Evolutionary conservation across 2,888 invertebrate genomes (phyloP).

Genomic region (Dynastes hyllus): DNA sequence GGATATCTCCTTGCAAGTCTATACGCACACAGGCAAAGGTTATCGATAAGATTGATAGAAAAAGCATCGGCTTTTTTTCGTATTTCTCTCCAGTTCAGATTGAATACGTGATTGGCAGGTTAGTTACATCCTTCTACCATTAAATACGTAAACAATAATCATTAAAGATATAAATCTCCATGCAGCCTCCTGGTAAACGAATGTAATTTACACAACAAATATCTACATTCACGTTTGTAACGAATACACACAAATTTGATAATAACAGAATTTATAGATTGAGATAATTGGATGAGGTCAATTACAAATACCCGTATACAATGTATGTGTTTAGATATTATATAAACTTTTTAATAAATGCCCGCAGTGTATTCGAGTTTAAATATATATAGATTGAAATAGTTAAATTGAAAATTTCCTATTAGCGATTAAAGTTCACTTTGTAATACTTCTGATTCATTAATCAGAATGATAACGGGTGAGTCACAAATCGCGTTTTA

Average conservation of each 20-base stretch:
- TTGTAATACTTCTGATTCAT: slow-evolving; percentile 10
- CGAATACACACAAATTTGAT: slow-evolving; percentile 1
- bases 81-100: background rate
- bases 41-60: slow-evolving; percentile 6
- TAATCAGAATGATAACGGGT: no score
- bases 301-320: background rate
- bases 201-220: background rate
- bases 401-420: no score
- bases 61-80: slow-evolving; percentile 4
- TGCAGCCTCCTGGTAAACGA: background rate
- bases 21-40: slow-evolving; percentile 30
- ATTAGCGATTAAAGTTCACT: no score
- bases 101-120: background rate
- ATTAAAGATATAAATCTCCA: background rate
- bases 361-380: no score
- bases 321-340: no score
- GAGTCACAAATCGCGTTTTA: no score
- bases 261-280: slow-evolving; percentile 1
- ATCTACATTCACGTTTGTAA: background rate
- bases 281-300: slow-evolving; percentile 15
- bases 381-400: no score
- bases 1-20: slow-evolving; percentile 7
- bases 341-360: no score
- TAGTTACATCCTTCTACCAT: background rate
- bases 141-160: background rate